A percentile compares a stretch with the other conserved stretches of the same genome.
phyloP scores from a whole-genome alignment of 1,140 invertebrate species.

The Hesperophylax magnus region DNA sequence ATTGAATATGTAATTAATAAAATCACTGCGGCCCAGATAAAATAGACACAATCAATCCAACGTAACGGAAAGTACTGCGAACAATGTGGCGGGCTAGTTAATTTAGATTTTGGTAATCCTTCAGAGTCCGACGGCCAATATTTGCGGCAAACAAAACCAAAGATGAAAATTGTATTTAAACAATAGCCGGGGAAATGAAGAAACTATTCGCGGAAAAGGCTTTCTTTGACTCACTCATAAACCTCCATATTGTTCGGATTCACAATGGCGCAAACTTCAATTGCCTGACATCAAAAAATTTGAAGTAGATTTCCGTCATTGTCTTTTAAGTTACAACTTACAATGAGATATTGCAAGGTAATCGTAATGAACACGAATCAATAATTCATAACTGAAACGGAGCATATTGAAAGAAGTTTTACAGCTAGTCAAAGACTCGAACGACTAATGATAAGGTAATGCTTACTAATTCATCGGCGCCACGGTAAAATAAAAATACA shows the following conservation, averaged over 20 bases:
- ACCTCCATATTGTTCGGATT: not conserved
- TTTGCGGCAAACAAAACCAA: constrained; percentile 7
- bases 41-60: not conserved
- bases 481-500: too few species aligned
- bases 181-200: not conserved
- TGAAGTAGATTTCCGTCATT: too few species aligned
- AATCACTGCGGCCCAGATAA: not conserved
- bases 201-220: constrained; percentile 11
- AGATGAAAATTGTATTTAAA: constrained; percentile 26
- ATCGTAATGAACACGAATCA: too few species aligned
- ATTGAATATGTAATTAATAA: too few species aligned
- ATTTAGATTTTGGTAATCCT: constrained; percentile 22
- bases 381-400: too few species aligned
- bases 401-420: too few species aligned
- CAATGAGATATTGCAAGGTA: too few species aligned
- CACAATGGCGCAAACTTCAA: not conserved
- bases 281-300: not conserved
- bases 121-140: constrained; percentile 13
- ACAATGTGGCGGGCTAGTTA: constrained; percentile 17
- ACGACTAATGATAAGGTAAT: too few species aligned
- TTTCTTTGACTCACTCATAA: not conserved
- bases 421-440: too few species aligned
- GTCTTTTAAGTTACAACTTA: too few species aligned
- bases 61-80: not conserved
- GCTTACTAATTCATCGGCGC: too few species aligned